Percentiles rank a stretch among this genome's conserved stretches.
Evolutionary conservation across 1,140 invertebrate species (phyloP).

Genomic region (Pogonomyrmex barbatus): DNA sequence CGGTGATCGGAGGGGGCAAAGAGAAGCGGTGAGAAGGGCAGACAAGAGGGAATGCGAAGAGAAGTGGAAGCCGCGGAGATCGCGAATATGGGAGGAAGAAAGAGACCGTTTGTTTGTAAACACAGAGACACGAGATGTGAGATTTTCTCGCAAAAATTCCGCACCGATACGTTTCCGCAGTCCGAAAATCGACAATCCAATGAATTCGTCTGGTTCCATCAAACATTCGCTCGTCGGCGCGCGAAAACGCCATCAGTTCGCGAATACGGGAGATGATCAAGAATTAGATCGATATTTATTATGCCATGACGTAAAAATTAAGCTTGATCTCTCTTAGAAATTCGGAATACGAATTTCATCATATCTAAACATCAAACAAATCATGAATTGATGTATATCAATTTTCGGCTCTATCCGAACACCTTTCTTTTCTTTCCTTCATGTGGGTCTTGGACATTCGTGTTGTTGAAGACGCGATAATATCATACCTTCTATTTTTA

Average conservation of each 20-base stretch:
- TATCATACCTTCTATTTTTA: not conserved
- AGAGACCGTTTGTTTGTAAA: slow-evolving; percentile 78
- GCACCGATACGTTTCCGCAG: not conserved
- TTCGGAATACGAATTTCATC: not conserved
- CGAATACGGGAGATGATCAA: not conserved
- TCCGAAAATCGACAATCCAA: not conserved
- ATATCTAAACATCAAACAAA: not conserved
- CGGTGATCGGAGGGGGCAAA: slow-evolving; percentile 2
- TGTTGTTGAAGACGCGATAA: not conserved
- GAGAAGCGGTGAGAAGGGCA: not conserved
- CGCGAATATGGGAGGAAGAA: not conserved
- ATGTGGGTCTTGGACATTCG: not conserved
- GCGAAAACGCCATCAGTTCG: not conserved
- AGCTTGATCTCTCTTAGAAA: not conserved
- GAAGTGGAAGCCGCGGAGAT: slow-evolving; percentile 26
- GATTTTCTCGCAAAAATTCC: not conserved
- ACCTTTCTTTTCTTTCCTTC: slow-evolving; percentile 5
- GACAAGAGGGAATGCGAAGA: slow-evolving; percentile 15
- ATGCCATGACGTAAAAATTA: not conserved
- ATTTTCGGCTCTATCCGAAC: slow-evolving; percentile 18
- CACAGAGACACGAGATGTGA: slow-evolving; percentile 72
- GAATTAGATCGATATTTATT: not conserved
- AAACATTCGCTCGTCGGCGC: too few relatives aligned
- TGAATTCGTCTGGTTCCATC: not conserved
- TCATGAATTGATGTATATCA: not conserved